Evolutionary conservation across 1,140 invertebrate genomes (phyloP).

Genomic region (Rhagoletis pomonella): DNA sequence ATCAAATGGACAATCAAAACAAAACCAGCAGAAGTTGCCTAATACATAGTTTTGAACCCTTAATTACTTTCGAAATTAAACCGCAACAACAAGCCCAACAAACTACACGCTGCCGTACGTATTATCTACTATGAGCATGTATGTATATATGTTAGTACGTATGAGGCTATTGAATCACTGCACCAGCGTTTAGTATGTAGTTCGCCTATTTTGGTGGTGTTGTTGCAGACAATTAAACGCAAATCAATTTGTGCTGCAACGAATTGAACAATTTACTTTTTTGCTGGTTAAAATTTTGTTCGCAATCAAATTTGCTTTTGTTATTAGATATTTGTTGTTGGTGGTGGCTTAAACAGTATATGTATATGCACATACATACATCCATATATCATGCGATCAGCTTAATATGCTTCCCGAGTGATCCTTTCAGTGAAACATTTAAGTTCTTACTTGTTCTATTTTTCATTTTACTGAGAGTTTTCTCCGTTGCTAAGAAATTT

Average conservation of each 20-base stretch:
- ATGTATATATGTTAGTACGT: background rate
- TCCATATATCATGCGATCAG: no score
- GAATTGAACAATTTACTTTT: slow-evolving; percentile 23
- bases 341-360: background rate
- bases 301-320: background rate
- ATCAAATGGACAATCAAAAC: slow-evolving; percentile 56
- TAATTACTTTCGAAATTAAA: slow-evolving; percentile 12
- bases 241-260: slow-evolving; percentile 53
- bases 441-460: no score
- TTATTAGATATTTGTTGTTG: background rate
- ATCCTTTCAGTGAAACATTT: no score
- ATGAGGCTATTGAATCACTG: slow-evolving; percentile 35
- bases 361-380: no score
- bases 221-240: slow-evolving; percentile 40
- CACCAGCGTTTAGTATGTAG: background rate
- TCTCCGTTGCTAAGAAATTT: no score
- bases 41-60: background rate
- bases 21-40: background rate
- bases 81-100: slow-evolving; percentile 34
- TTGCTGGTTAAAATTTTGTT: background rate
- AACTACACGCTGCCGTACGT: background rate
- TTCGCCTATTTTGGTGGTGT: background rate
- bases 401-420: no score
- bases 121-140: background rate
- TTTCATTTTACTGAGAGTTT: no score